Base-by-base conservation (phyloP, 2,888 invertebrate species). In the Meiosimyza platycephala region DNA sequence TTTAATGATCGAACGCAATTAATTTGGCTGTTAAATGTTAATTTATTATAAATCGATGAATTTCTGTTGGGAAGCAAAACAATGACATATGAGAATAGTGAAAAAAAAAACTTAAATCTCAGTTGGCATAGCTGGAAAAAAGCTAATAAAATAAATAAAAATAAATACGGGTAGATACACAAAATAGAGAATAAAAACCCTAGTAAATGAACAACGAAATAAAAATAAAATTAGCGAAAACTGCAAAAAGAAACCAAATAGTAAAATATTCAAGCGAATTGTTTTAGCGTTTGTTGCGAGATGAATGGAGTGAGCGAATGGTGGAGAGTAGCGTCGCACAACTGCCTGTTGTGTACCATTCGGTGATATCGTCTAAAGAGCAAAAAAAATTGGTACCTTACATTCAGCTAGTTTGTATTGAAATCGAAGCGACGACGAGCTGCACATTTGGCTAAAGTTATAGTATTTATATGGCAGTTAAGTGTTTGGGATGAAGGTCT, bases 131-230 rank as follows among this genome's bases (percentile, higher is more conserved):
- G 13, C 50, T n/a, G 22, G 22, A 78, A 77, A 77, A 78, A 77
- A 78, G 78, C 74, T 77, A 75, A 74, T 76, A 74, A 59, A 73
- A 73, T 52, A 59, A 73, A 73, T 52, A 72, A 33, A 51, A 15
- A 50, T 40, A 18, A 51, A 72, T 7, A 51, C 55, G 68, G 57
- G 16, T 48, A 71, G 51, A 69, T 63, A 75, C 54, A 74, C n/a
- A 72, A 55, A n/a, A 52, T 47, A 40, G 57, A 60, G 50, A 28
- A 47, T 33, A 28, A 22, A 48, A 13, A 68, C 6, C 6, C 9
- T 16, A n/a, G 28, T 18, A 69, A 47, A 69, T n/a, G 48, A 59
- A 47, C 22, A 68, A 7, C n/a, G 1, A 51, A 67, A 66, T 55
- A 28, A 52, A 15, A 15, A 59, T 48, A 69, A 51, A 59, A 48